Percentiles rank a stretch among this genome's conserved stretches.
These are phyloP conservation scores for Venturia canescens DNA, from an alignment of 1,140 invertebrate genomes.

Conservation along the genomic window DNA sequence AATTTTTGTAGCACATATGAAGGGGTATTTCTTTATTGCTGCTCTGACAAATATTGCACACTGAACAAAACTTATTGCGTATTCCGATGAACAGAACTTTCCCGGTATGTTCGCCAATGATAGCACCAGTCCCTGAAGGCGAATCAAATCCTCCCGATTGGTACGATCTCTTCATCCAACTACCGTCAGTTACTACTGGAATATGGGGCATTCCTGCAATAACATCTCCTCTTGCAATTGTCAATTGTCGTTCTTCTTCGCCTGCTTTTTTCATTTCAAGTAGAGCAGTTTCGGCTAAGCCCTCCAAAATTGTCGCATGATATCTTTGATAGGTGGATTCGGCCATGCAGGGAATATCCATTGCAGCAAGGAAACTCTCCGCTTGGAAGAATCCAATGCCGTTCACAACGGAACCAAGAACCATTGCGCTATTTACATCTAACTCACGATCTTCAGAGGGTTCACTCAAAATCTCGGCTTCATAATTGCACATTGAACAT, in stretches of 20 bases:
- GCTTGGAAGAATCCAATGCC: too few relatives aligned
- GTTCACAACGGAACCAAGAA: too few relatives aligned
- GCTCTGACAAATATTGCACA: slow-evolving; percentile 52
- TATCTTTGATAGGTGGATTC: slow-evolving; percentile 51
- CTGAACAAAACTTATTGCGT: slow-evolving; percentile 70
- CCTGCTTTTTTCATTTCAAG: slow-evolving; percentile 63
- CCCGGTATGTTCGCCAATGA: slow-evolving; percentile 67
- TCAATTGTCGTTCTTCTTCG: slow-evolving; percentile 60
- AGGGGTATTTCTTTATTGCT: background rate
- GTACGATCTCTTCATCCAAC: slow-evolving; percentile 66
- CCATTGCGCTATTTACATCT: too few relatives aligned
- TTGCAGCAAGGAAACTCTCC: too few relatives aligned
- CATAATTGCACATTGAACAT: background rate
- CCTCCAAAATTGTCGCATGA: slow-evolving; percentile 49
- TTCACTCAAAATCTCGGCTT: too few relatives aligned
- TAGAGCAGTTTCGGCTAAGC: slow-evolving; percentile 51
- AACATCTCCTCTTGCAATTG: slow-evolving; percentile 58
- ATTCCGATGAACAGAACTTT: slow-evolving; percentile 70
- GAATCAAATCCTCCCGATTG: slow-evolving; percentile 52
- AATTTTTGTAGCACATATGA: slow-evolving; percentile 64
- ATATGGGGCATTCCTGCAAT: slow-evolving; percentile 61
- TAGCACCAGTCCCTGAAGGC: slow-evolving; percentile 57
- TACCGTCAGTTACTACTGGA: slow-evolving; percentile 65
- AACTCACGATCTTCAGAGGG: too few relatives aligned
- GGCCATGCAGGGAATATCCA: slow-evolving; percentile 61